A percentile compares a stretch with the other conserved stretches of the same genome.
Conservation (phyloP, 2,888 invertebrate genomes). For the Phymatocera aterrima region DNA sequence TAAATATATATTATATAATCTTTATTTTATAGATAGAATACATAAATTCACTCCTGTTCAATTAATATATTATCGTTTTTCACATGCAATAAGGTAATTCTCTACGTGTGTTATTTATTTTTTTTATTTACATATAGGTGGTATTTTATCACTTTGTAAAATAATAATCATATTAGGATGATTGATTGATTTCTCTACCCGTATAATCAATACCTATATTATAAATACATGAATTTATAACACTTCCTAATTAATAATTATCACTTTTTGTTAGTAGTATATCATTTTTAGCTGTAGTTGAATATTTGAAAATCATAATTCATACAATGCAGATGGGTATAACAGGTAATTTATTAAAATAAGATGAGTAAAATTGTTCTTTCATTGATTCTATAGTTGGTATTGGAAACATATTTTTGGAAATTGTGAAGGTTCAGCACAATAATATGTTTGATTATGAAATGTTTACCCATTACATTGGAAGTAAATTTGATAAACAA, state of each 20-base stretch:
- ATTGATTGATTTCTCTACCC: no score
- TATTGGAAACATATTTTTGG: no score
- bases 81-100: constrained; percentile 65
- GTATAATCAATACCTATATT: no score
- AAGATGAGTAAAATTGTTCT: background rate
- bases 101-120: constrained; percentile 36
- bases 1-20: constrained; percentile 69
- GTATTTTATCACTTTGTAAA: background rate
- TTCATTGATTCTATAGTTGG: no score
- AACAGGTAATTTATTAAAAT: background rate
- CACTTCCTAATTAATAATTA: constrained; percentile 8
- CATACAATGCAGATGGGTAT: background rate
- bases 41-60: constrained; percentile 63
- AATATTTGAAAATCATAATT: background rate
- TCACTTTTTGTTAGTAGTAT: constrained; percentile 10
- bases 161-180: background rate
- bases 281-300: background rate
- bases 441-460: background rate
- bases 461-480: background rate
- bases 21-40: constrained; percentile 67
- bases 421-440: no score
- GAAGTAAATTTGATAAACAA: background rate
- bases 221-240: background rate
- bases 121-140: constrained; percentile 18
- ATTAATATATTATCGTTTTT: constrained; percentile 45